These are phyloP conservation scores for Aspidapion aeneum DNA, from an alignment of 2,888 invertebrate species.

Conservation along the genomic window DNA sequence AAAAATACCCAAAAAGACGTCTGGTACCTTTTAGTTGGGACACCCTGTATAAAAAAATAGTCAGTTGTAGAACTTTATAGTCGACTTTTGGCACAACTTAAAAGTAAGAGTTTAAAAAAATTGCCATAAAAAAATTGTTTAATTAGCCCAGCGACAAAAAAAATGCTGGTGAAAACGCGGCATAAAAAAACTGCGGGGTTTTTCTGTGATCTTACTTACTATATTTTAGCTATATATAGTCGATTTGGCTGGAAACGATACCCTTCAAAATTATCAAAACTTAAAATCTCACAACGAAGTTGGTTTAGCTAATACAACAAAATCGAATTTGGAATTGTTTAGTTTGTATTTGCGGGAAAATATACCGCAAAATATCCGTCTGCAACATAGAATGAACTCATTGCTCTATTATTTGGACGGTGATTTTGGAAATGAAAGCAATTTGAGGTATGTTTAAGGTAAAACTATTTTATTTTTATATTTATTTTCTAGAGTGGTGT, in stretches of 20 bases:
- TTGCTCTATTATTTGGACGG: constrained; percentile 45
- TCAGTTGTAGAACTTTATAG: too few relatives aligned
- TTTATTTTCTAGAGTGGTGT: neutral
- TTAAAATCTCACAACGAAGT: constrained; percentile 42
- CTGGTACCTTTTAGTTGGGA: too few relatives aligned
- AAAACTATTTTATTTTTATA: neutral
- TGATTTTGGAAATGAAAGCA: constrained; percentile 38
- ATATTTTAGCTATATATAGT: constrained; percentile 46
- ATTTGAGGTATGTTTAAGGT: constrained; percentile 40
- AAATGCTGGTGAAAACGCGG: too few relatives aligned
- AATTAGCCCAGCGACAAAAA: too few relatives aligned
- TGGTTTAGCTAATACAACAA: constrained; percentile 45
- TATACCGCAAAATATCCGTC: constrained; percentile 29
- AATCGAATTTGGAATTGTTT: constrained; percentile 46
- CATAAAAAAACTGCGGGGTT: too few relatives aligned
- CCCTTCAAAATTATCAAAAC: constrained; percentile 37
- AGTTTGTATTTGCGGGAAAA: constrained; percentile 33
- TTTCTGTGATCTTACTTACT: too few relatives aligned
- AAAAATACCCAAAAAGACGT: too few relatives aligned
- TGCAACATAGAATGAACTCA: constrained; percentile 39
- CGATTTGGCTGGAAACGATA: constrained; percentile 48
- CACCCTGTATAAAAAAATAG: too few relatives aligned
- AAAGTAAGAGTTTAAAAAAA: too few relatives aligned
- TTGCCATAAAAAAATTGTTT: too few relatives aligned
- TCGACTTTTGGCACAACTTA: too few relatives aligned